Percentiles rank a stretch among this genome's conserved stretches.
Evolutionary conservation across 2,888 invertebrate genomes (phyloP).

Genomic region (Cheilosia variabilis): DNA sequence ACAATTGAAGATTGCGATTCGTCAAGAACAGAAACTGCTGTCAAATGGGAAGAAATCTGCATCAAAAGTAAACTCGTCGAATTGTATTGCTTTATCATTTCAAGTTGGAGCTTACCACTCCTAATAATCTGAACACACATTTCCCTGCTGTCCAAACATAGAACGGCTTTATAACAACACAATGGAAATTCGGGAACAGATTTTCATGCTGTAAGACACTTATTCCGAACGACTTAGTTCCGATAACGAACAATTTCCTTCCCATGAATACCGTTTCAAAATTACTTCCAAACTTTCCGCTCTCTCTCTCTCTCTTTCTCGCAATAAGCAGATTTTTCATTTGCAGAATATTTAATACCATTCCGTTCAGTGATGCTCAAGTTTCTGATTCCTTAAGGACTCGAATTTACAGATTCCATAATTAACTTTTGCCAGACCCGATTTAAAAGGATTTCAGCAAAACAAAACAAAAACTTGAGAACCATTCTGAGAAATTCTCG

Average conservation of each 20-base stretch:
- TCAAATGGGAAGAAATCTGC: too few species aligned
- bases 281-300: not conserved
- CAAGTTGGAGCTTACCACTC: too few species aligned
- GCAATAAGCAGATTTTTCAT: not conserved
- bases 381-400: slow-evolving; percentile 30
- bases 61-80: too few species aligned
- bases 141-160: too few species aligned
- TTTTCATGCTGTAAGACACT: not conserved
- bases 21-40: too few species aligned
- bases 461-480: slow-evolving; percentile 11
- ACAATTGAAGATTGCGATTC: too few species aligned
- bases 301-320: not conserved
- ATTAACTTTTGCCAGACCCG: slow-evolving; percentile 44
- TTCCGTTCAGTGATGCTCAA: slow-evolving; percentile 4
- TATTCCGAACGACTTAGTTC: slow-evolving; percentile 1
- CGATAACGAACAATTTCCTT: not conserved
- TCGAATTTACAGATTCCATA: slow-evolving; percentile 42
- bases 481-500: not conserved
- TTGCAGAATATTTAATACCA: slow-evolving; percentile 6
- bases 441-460: slow-evolving; percentile 35
- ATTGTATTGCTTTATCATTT: too few species aligned
- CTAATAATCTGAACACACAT: too few species aligned
- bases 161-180: too few species aligned
- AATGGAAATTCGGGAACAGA: too few species aligned
- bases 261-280: not conserved